Conservation (phyloP, 2,113 vertebrate species). For the Tyto alba region DNA sequence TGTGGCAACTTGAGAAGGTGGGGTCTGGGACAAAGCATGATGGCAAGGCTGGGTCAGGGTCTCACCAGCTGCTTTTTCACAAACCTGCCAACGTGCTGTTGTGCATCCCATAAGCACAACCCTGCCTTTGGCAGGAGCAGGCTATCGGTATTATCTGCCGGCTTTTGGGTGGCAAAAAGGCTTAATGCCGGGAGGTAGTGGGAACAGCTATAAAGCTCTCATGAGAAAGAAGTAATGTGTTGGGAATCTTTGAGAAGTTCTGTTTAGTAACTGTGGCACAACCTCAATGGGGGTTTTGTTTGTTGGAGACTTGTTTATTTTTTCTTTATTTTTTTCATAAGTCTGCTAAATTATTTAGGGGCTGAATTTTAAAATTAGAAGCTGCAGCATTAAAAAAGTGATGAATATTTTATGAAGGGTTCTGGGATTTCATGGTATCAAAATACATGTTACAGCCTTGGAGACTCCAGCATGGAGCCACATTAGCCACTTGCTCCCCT, state of each 20-base stretch:
- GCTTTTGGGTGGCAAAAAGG: neutral
- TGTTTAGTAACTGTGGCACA: neutral
- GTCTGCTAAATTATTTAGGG: conserved; percentile 62
- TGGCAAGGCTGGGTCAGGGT: neutral
- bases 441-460: neutral
- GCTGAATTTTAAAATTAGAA: conserved; percentile 63
- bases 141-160: neutral
- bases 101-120: neutral
- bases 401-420: conserved; percentile 57
- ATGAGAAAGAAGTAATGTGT: neutral
- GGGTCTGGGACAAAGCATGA: neutral
- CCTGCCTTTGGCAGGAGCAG: neutral
- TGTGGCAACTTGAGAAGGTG: neutral
- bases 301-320: neutral
- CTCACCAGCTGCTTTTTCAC: neutral
- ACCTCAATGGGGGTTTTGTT: neutral
- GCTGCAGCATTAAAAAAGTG: neutral
- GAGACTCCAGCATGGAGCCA: neutral
- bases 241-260: neutral
- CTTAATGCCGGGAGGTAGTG: neutral
- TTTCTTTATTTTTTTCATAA: neutral
- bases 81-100: neutral
- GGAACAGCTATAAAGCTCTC: neutral
- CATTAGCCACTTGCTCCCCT: neutral
- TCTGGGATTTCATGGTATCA: conserved; percentile 44